These are phyloP conservation scores for Semibalanus balanoides DNA, from an alignment of 1,140 invertebrate species.

Conservation along the genomic window DNA sequence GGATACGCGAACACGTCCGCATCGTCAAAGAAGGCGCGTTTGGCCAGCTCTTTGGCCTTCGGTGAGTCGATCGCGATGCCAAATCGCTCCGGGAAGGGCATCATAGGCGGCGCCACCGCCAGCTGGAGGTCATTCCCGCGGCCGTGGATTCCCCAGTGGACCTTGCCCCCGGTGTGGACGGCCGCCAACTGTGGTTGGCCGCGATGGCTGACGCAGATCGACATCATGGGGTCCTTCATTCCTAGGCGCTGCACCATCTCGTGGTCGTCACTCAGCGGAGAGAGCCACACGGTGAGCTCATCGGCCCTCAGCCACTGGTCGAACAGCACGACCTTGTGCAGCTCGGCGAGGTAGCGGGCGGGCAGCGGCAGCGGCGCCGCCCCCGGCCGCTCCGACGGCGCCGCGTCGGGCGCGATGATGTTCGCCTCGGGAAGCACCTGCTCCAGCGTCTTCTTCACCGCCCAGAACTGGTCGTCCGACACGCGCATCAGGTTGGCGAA, in stretches of 20 bases:
- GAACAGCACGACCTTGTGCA: background rate
- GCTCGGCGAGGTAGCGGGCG: background rate
- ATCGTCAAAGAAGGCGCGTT: background rate
- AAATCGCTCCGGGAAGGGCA: conserved; percentile 31
- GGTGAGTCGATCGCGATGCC: conserved; percentile 21
- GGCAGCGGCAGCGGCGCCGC: background rate
- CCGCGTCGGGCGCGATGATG: conserved; percentile 24
- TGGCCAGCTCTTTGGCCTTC: background rate
- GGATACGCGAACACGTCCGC: background rate
- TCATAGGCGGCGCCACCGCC: background rate
- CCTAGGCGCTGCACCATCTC: background rate
- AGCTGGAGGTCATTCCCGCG: background rate
- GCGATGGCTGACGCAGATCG: background rate
- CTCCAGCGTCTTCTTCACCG: conserved; percentile 18
- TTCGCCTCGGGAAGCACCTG: conserved; percentile 27
- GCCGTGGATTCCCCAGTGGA: background rate
- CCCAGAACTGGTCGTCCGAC: background rate
- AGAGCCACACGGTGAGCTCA: background rate
- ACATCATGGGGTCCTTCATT: background rate
- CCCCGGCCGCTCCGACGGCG: conserved; percentile 19
- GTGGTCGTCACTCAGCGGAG: background rate
- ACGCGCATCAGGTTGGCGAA: background rate
- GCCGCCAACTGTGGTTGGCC: background rate
- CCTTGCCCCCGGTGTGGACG: background rate
- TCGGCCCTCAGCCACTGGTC: background rate